These are phyloP conservation scores for Calephelis virginiensis DNA, from an alignment of 1,140 invertebrate genomes.

Conservation along the genomic window DNA sequence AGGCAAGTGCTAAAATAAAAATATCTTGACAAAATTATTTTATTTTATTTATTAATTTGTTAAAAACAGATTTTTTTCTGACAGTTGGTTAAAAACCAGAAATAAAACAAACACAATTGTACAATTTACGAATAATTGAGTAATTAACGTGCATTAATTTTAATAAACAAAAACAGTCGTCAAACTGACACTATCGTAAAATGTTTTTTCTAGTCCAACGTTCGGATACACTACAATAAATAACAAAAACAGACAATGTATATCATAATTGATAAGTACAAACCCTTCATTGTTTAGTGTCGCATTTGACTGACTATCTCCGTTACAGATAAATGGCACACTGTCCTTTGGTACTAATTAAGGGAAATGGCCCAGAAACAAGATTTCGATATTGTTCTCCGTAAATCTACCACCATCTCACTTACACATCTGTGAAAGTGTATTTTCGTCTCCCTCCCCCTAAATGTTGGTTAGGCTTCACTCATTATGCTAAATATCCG, in stretches of 20 bases:
- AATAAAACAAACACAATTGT: too few species aligned
- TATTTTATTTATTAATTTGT: too few species aligned
- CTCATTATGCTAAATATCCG: constrained; percentile 76
- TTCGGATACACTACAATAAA: too few species aligned
- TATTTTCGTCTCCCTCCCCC: constrained; percentile 46
- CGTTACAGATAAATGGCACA: constrained; percentile 64
- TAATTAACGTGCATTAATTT: too few species aligned
- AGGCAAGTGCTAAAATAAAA: too few species aligned
- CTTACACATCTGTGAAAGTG: constrained; percentile 18
- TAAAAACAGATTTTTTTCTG: too few species aligned
- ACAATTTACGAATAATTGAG: too few species aligned
- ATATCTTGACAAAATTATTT: too few species aligned
- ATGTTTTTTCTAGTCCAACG: too few species aligned
- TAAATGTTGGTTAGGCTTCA: constrained; percentile 70
- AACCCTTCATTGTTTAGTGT: constrained; percentile 41
- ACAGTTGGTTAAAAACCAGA: too few species aligned
- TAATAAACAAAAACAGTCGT: too few species aligned
- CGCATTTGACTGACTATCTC: constrained; percentile 59
- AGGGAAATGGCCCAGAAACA: constrained; percentile 76
- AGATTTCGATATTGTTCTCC: constrained; percentile 76
- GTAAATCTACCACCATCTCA: constrained; percentile 40
- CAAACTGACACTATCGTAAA: too few species aligned
- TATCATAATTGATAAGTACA: constrained; percentile 22
- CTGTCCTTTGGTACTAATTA: constrained; percentile 73
- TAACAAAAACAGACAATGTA: constrained; percentile 9